Percentiles rank a stretch among this genome's conserved stretches.
phyloP scores from a whole-genome alignment of 2,888 invertebrate species.

The Agriopis leucophaearia region DNA sequence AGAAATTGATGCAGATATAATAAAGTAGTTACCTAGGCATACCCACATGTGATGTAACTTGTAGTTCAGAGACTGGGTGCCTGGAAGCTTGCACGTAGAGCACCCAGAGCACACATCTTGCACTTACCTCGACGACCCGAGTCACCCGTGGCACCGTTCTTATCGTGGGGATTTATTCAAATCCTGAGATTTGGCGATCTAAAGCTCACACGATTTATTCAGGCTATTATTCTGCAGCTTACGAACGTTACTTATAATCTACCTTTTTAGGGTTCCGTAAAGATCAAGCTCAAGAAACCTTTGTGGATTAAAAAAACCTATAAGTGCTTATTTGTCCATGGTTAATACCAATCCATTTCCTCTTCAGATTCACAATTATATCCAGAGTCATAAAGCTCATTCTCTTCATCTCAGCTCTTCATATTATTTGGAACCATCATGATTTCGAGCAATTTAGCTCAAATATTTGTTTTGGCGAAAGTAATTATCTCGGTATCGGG shows the following conservation, averaged over 20 bases:
- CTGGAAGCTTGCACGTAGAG: background rate
- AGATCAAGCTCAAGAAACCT: background rate
- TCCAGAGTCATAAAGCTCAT: background rate
- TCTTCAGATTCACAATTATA: background rate
- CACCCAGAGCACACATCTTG: background rate
- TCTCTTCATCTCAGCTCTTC: too few species aligned
- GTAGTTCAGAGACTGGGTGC: background rate
- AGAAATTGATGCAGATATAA: too few species aligned
- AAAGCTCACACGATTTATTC: slow-evolving; percentile 45
- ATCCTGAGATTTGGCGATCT: slow-evolving; percentile 41
- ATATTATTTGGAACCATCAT: too few species aligned
- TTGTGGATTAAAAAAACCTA: background rate
- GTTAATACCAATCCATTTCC: background rate
- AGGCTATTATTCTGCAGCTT: slow-evolving; percentile 41
- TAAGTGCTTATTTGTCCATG: background rate
- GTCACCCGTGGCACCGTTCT: slow-evolving; percentile 21
- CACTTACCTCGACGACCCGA: background rate
- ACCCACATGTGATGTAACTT: background rate
- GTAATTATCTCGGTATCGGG: background rate
- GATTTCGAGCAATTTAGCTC: background rate
- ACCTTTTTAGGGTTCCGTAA: slow-evolving; percentile 12
- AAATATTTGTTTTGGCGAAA: background rate
- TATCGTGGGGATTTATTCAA: slow-evolving; percentile 42
- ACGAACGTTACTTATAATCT: slow-evolving; percentile 30
- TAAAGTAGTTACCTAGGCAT: background rate